Evolutionary conservation across 2,113 vertebrate genomes (phyloP).

Genomic region (Regulus satrapa): DNA sequence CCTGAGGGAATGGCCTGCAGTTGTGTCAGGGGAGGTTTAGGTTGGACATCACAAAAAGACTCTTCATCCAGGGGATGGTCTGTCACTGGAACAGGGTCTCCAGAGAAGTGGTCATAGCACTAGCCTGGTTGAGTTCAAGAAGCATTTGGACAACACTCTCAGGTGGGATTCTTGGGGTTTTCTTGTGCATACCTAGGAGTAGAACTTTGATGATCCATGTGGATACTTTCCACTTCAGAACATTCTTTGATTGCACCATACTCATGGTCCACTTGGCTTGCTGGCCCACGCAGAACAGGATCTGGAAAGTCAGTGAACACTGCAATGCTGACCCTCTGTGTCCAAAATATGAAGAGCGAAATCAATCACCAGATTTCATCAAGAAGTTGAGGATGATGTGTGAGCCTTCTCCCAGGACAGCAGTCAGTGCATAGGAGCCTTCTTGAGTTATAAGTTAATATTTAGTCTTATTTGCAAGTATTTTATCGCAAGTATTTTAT

Average conservation of each 20-base stretch:
- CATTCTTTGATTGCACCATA: neutral
- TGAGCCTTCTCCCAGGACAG: neutral
- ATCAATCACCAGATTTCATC: neutral
- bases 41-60: neutral
- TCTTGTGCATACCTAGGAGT: neutral
- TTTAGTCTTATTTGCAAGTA: neutral
- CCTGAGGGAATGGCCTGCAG: neutral
- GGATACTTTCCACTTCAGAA: neutral
- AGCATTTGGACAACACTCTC: neutral
- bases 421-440: neutral
- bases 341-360: neutral
- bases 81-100: neutral
- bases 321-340: fast-evolving
- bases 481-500: neutral
- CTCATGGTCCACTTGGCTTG: neutral
- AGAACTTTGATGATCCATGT: neutral
- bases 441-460: neutral
- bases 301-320: neutral
- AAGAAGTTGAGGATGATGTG: neutral
- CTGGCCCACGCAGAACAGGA: neutral
- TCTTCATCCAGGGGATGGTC: neutral
- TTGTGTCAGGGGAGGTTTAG: neutral
- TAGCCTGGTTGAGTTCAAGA: neutral
- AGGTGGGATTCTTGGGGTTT: neutral
- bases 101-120: neutral